phyloP scores from a whole-genome alignment of 92 coral and sea anemone species.

The Heliopora coerulea region DNA sequence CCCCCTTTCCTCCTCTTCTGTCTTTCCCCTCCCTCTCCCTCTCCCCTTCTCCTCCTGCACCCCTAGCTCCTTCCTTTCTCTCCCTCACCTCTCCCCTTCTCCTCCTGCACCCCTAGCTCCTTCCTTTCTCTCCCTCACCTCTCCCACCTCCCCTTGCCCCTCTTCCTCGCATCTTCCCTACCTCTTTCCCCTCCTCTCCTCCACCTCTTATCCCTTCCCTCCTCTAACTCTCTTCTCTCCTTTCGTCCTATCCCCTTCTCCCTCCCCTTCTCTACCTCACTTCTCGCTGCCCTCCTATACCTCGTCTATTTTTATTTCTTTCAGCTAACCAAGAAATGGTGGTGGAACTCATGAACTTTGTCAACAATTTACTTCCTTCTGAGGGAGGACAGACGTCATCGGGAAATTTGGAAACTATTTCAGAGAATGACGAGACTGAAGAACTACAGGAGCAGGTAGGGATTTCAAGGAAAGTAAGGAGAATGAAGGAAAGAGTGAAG shows the following conservation, averaged over 20 bases:
- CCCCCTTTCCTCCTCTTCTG: background rate
- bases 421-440: slow-evolving; percentile 33
- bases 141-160: background rate
- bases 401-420: slow-evolving; percentile 41
- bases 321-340: slow-evolving; percentile 95
- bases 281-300: background rate
- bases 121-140: background rate
- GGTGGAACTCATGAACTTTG: slow-evolving; percentile 82
- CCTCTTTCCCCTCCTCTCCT: background rate
- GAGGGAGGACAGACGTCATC: slow-evolving; percentile 43
- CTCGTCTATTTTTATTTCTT: background rate
- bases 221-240: background rate
- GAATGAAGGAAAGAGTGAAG: background rate
- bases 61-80: background rate
- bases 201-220: background rate
- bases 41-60: background rate
- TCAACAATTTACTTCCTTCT: slow-evolving; percentile 69
- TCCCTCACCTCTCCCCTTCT: background rate
- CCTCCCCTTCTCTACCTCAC: background rate
- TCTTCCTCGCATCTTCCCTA: background rate
- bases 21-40: background rate
- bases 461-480: background rate
- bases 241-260: background rate
- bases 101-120: background rate
- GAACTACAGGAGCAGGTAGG: background rate